Evolutionary conservation across 2,888 invertebrate species (phyloP), one percentile per base, ranked within the genome.

Genomic region (Drosophila bunnanda): DNA sequence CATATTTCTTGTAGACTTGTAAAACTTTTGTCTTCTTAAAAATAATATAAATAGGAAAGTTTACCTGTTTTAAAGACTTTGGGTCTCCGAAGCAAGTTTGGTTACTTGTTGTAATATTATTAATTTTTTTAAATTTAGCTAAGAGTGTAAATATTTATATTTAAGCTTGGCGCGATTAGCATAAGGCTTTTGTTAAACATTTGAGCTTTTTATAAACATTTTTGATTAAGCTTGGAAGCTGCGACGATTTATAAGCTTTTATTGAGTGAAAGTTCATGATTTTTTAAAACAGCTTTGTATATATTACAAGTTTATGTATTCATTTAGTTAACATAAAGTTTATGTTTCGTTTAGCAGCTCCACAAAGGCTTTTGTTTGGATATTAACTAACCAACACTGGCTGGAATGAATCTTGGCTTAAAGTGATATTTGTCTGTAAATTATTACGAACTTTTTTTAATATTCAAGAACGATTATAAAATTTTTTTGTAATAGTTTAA

Each of bases 151-250:
- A 50, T 52, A n/a, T 15, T n/a, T 6, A 13, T n/a, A 7, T 50
- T 50, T n/a, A 17, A 25, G 32, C 32, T 17, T 22, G 10, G 1
- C 9, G 8, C 17, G 22, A n/a, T 32, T 55, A 25, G 13, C 55
- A 9, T 15, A 25, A 25, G 39, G 55, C 59, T 60, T 60, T 60
- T 22, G n/a, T 32, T 60, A 15, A 41, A 15, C 39, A 20, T 13
- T 20, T 15, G 17, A 32, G 57, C 60, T 60, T 56, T 55, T 56
- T 25, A 39, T 54, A 0, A 53, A 32, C 30, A 12, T 7, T 22
- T 41, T 41, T 12, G 32, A 41, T 41, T 41, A 41, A 59, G 32
- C 55, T 60, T 56, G 56, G 32, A 59, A 59, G 39, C 30, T 55
- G 59, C 1, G 9, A 8, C 12, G 58, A 12, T 13, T 15, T 2